Conservation (phyloP, 2,113 vertebrate genomes). For the Centropristis striata region DNA sequence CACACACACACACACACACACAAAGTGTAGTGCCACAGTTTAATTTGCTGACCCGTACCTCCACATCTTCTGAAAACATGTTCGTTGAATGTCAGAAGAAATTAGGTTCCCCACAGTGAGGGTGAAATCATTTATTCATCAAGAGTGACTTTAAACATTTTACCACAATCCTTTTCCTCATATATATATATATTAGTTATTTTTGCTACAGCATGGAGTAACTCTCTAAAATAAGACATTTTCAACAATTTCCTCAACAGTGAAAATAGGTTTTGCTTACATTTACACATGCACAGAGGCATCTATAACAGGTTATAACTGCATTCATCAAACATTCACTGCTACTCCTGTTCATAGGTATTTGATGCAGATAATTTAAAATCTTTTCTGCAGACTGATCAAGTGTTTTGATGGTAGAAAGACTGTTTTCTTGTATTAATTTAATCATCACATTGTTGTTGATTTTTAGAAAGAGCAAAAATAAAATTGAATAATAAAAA, state of each 20-base stretch:
- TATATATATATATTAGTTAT: conserved; percentile 16
- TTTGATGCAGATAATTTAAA: conserved; percentile 54
- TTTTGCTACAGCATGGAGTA: background rate
- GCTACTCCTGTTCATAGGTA: conserved; percentile 24
- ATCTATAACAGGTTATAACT: conserved; percentile 35
- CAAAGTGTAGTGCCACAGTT: conserved; percentile 31
- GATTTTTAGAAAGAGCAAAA: conserved; percentile 47
- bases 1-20: conserved; percentile 16
- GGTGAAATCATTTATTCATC: conserved; percentile 86
- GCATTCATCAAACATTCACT: conserved; percentile 35
- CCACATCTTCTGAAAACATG: conserved; percentile 68
- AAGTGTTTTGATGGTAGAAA: conserved; percentile 20
- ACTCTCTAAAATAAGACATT: conserved; percentile 15
- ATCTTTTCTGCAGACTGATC: conserved; percentile 33
- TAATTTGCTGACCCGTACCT: conserved; percentile 77
- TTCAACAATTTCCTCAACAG: background rate
- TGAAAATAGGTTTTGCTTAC: conserved; percentile 11
- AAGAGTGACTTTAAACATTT: conserved; percentile 66
- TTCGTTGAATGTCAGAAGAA: conserved; percentile 77
- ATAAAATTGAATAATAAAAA: conserved; percentile 31
- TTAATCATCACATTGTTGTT: conserved; percentile 56
- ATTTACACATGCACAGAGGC: conserved; percentile 29
- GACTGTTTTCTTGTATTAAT: conserved; percentile 46
- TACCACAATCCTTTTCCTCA: conserved; percentile 42
- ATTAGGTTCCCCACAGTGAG: conserved; percentile 73